These are phyloP conservation scores for Drosophila saltans DNA, from an alignment of 1,140 invertebrate species.

Conservation along the genomic window DNA sequence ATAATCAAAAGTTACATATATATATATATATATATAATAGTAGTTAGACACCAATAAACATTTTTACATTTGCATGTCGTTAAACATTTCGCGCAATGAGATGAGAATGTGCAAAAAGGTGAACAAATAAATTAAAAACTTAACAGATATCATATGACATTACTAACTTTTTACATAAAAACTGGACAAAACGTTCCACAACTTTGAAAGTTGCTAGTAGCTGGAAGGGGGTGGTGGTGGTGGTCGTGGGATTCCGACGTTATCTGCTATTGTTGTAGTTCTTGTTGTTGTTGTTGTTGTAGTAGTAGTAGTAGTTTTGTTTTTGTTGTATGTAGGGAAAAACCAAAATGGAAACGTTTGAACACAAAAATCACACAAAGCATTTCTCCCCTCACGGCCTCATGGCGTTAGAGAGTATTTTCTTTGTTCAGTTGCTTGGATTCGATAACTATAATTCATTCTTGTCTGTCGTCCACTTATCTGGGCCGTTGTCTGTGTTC, in stretches of 20 bases:
- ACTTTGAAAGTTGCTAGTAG: slow-evolving; percentile 62
- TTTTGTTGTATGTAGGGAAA: slow-evolving; percentile 40
- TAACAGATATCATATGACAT: slow-evolving; percentile 9
- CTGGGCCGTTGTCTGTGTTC: slow-evolving; percentile 81
- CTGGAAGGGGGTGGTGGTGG: slow-evolving; percentile 1
- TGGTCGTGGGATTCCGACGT: slow-evolving; percentile 20
- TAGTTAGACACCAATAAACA: neutral
- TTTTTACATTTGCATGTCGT: neutral
- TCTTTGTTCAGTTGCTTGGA: slow-evolving; percentile 80
- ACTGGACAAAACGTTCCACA: slow-evolving; percentile 73
- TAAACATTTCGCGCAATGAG: neutral
- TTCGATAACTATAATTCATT: slow-evolving; percentile 57
- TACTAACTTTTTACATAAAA: slow-evolving; percentile 80
- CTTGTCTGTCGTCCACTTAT: slow-evolving; percentile 72
- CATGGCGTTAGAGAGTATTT: slow-evolving; percentile 50
- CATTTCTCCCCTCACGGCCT: slow-evolving; percentile 60
- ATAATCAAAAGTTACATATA: neutral
- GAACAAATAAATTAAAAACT: slow-evolving; percentile 25
- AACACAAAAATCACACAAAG: slow-evolving; percentile 81
- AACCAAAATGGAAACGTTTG: slow-evolving; percentile 75
- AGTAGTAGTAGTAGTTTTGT: slow-evolving; percentile 22
- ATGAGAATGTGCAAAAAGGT: slow-evolving; percentile 21
- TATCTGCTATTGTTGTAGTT: slow-evolving; percentile 45
- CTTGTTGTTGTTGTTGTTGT: slow-evolving; percentile 31
- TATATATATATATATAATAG: too few species aligned